Evolutionary conservation across 2,888 invertebrate species (phyloP), one percentile per base, ranked within the genome.

Genomic region (Neoascia interrupta): DNA sequence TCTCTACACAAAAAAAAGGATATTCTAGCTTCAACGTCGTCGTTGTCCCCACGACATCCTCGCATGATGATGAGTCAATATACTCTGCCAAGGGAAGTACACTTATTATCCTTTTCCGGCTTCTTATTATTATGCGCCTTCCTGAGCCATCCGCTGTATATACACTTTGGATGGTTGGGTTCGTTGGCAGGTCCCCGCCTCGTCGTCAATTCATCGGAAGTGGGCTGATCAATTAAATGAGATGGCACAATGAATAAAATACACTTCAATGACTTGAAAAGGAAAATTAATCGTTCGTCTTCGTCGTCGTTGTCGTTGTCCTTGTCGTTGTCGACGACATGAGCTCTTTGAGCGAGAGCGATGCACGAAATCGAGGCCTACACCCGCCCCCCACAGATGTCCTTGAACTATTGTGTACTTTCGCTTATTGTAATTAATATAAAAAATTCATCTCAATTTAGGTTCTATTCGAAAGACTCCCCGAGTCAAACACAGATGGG

Each of bases 231-330:
- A 68, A 74, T 68, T 68, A 74, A 68, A 68, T 74, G 47, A 68
- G 61, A 68, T 74, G 68, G 68, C 68, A 74, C 60, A 74, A 61
- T 74, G 60, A 74, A 74, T 74, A 61, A 74, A 68, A 68, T 34
- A 61, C 61, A 41, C 47, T 61, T 49, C 39, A 68, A 53, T 49
- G 61, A 53, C 47, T 54, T 49, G 41, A 74, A 28, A 49, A 41
- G 26, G 47, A 56, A 54, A 61, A 74, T 68, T 74, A 74, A 61
- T 61, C 60, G 68, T 47, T 21, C 28, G 41, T 23, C 34, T 11
- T 56, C 31, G 15, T 54, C 26, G 18, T 36, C 36, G 47, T n/a
- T n/a, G n/a, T n/a, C n/a, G n/a, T n/a, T n/a, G n/a, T n/a, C n/a
- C n/a, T n/a, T n/a, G n/a, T n/a, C n/a, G n/a, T n/a, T n/a, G n/a